phyloP scores from a whole-genome alignment of 1,140 invertebrate species.

The Zeugodacus cucurbitae region DNA sequence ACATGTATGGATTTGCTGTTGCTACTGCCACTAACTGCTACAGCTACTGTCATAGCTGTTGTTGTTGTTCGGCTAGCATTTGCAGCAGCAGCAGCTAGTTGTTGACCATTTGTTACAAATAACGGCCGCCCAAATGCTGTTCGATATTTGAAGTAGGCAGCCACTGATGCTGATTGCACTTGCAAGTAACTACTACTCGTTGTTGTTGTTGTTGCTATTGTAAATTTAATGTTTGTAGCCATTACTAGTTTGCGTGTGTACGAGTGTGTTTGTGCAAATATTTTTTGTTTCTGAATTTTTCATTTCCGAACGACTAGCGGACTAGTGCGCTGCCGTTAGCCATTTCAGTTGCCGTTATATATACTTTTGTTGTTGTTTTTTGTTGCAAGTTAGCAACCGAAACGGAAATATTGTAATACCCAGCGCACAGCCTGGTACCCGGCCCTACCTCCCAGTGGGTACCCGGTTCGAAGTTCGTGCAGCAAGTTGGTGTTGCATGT shows the following conservation, averaged over 20 bases:
- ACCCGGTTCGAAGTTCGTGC: background rate
- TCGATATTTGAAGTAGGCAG: constrained; percentile 30
- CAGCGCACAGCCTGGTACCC: background rate
- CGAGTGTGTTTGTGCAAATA: background rate
- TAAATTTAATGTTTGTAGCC: background rate
- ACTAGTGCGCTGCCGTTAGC: background rate
- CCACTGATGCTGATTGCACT: constrained; percentile 1
- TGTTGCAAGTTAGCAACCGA: background rate
- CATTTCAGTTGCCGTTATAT: background rate
- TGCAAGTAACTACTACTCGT: background rate
- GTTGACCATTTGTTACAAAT: constrained; percentile 25
- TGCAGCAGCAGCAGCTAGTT: background rate
- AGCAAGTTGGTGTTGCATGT: background rate
- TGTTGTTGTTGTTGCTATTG: background rate
- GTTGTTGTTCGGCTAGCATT: background rate
- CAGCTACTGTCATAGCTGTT: too few species aligned
- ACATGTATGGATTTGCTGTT: constrained; percentile 7
- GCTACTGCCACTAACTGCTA: background rate
- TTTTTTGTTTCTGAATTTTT: background rate
- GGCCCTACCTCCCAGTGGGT: background rate
- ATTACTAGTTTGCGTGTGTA: background rate
- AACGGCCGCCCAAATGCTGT: constrained; percentile 29
- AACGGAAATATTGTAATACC: background rate
- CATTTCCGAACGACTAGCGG: background rate
- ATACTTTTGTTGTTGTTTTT: background rate